Evolutionary conservation across 2,113 vertebrate species (phyloP).

Genomic region (Puntigrus tetrazona): DNA sequence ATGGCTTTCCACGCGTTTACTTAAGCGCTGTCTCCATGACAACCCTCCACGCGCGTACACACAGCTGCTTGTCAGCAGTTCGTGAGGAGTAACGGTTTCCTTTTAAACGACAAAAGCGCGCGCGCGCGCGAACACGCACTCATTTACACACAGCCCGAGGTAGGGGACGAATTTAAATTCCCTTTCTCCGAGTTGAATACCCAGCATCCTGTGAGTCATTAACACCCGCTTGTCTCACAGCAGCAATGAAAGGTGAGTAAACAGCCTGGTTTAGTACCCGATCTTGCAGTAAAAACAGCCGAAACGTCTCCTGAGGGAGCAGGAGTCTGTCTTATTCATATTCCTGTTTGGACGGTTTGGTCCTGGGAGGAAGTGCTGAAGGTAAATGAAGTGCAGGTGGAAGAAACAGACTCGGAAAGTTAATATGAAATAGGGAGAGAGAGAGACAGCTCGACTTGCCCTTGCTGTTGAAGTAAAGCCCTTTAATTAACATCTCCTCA

Average conservation of each 20-base stretch:
- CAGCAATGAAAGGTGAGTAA: slow-evolving; percentile 14
- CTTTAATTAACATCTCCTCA: slow-evolving; percentile 34
- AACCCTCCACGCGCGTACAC: background rate
- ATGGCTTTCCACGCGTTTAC: background rate
- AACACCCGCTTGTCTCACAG: background rate
- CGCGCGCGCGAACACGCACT: background rate
- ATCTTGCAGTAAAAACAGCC: background rate
- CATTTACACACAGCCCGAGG: slow-evolving; percentile 4
- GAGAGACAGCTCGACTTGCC: background rate
- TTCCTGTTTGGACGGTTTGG: background rate
- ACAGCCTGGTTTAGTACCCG: background rate
- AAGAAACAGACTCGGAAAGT: background rate
- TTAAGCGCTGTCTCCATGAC: slow-evolving; percentile 47
- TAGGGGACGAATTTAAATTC: slow-evolving; percentile 4
- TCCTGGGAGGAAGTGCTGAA: background rate
- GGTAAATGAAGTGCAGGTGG: background rate
- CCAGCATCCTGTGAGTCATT: slow-evolving; percentile 35
- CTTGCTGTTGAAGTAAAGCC: slow-evolving; percentile 12
- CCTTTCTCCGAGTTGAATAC: slow-evolving; percentile 6
- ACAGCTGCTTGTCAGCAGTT: slow-evolving; percentile 14
- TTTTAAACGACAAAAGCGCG: background rate
- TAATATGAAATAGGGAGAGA: background rate
- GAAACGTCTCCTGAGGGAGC: background rate
- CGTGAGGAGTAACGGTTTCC: slow-evolving; percentile 3
- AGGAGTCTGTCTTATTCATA: slow-evolving; percentile 3